phyloP scores from a whole-genome alignment of 2,888 invertebrate species.

The Mesopsocus fuscifrons region DNA sequence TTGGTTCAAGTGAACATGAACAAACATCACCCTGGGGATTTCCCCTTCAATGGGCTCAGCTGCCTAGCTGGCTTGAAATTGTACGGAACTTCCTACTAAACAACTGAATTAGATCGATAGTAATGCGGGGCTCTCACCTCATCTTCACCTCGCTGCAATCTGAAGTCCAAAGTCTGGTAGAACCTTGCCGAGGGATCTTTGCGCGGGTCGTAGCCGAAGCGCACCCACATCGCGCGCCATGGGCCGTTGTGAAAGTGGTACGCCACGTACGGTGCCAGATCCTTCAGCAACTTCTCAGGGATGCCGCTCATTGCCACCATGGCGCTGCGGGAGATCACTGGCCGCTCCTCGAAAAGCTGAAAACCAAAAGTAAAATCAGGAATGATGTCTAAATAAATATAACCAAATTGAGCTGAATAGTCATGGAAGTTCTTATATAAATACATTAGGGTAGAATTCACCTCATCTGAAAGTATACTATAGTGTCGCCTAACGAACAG shows the following conservation, averaged over 20 bases:
- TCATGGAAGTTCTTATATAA: no score
- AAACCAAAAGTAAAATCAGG: conserved; percentile 30
- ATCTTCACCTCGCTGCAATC: conserved; percentile 42
- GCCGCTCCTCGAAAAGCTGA: conserved; percentile 63
- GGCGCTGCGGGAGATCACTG: conserved; percentile 75
- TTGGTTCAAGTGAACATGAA: no score
- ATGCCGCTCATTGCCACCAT: conserved; percentile 44
- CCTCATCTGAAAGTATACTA: no score
- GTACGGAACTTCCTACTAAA: no score
- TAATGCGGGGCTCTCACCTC: conserved; percentile 16
- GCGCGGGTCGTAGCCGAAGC: conserved; percentile 81
- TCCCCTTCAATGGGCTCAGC: no score
- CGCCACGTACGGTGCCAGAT: conserved; percentile 62
- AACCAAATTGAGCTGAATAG: no score
- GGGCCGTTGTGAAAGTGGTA: conserved; percentile 80
- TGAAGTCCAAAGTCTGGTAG: conserved; percentile 79
- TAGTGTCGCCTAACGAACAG: no score
- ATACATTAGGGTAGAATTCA: no score
- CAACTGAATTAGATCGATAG: no score
- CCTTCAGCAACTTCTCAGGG: conserved; percentile 42
- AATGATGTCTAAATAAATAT: no score
- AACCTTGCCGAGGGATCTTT: conserved; percentile 54
- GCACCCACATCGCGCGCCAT: conserved; percentile 82
- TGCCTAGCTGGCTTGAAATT: no score
- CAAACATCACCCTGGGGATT: no score